Conservation (phyloP, 2,113 vertebrate species). For the Girardinichthys multiradiatus region DNA sequence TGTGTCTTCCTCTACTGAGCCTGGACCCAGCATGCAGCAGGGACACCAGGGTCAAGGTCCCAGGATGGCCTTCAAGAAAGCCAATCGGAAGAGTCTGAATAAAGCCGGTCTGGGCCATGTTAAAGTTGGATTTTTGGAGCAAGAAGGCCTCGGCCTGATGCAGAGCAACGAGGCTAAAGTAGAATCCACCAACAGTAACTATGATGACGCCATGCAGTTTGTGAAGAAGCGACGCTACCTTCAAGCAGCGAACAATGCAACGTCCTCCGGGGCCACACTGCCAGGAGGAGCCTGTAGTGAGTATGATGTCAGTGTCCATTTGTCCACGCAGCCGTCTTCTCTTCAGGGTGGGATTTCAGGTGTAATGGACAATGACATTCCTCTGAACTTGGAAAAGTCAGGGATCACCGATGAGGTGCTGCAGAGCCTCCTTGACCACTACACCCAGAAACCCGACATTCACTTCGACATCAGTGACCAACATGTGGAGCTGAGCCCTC, state of each 20-base stretch:
- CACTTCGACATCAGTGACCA: conserved; percentile 91
- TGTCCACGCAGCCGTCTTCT: conserved; percentile 90
- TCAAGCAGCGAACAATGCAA: conserved; percentile 81
- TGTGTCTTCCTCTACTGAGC: conserved; percentile 84
- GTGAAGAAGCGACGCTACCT: conserved; percentile 97
- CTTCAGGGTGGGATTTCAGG: conserved; percentile 89
- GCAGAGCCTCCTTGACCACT: conserved; percentile 97
- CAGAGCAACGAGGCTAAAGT: conserved; percentile 85
- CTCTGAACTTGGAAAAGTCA: conserved; percentile 92
- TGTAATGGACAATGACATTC: conserved; percentile 87
- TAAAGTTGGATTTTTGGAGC: conserved; percentile 82
- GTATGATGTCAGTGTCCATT: conserved; percentile 88
- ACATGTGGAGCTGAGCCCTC: conserved; percentile 87
- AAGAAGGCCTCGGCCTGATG: conserved; percentile 87
- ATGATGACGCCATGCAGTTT: conserved; percentile 99
- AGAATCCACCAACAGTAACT: conserved; percentile 88
- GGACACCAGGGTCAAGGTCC: conserved; percentile 86
- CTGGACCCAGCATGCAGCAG: conserved; percentile 86
- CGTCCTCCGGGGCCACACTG: conserved; percentile 21
- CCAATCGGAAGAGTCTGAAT: conserved; percentile 85
- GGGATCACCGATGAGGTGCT: conserved; percentile 97
- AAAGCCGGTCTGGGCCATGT: conserved; percentile 84
- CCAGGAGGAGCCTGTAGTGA: conserved; percentile 78
- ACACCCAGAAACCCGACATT: conserved; percentile 90
- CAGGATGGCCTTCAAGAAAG: conserved; percentile 95